Base-by-base conservation (phyloP, 2,113 vertebrate genomes). In the Urocynchramus pylzowi region DNA sequence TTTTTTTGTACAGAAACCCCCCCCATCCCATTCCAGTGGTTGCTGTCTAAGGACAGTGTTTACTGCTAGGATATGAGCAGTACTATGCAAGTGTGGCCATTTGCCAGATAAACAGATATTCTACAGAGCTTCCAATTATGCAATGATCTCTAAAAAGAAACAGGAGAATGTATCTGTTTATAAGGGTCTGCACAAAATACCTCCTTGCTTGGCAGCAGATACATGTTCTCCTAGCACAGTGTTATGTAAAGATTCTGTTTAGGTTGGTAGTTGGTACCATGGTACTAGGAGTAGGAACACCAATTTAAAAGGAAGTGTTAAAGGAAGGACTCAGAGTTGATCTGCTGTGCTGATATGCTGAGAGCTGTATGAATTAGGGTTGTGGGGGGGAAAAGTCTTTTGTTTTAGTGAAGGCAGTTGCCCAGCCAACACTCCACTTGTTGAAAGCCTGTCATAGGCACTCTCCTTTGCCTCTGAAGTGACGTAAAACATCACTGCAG, bases 61-160 rank as follows among this genome's bases (percentile, higher is more conserved):
- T 84, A 94, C 92, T 81, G 88, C 90, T 65, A 22, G 90, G 86
- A 41, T 95, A 50, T 68, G 89, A 91, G 71, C 87, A 94, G 63
- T 73, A 86, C 74, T 96, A 84, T 93, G 96, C 76, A 96, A 95
- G 82, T 78, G 16, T 87, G 88, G 94, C 91, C 89, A 61, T 84
- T 97, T 96, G 90, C 81, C 94, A 96, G 89, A 95, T 90, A 91
- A 96, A 90, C 85, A 91, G 89, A 96, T 97, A 96, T 93, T 96
- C 93, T 95, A 89, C 88, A 84, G 96, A 95, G 96, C 95, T 92
- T 89, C 84, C 86, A 97, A 93, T 87, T 97, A 93, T 91, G 97
- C 94, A 97, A 65, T 84, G 85, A 74, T 83, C 93, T 95, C 95
- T 91, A 92, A 84, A 96, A 97, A 91, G 84, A 95, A 97, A 71